These are phyloP conservation scores for Aporophyla nigra DNA, from an alignment of 2,888 invertebrate species.

Conservation along the genomic window DNA sequence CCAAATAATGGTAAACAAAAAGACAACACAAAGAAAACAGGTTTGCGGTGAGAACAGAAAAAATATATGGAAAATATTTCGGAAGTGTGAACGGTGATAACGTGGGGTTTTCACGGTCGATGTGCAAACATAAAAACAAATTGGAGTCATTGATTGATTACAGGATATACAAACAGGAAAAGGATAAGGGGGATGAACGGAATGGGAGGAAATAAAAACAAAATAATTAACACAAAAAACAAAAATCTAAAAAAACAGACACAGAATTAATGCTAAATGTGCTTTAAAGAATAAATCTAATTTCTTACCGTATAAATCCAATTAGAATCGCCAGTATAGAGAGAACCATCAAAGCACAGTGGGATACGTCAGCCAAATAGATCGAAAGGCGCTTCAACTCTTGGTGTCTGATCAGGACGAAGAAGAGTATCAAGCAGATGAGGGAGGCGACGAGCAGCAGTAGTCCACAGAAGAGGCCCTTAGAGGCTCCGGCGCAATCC, in stretches of 20 bases:
- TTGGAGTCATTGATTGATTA: conserved; percentile 65
- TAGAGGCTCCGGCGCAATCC: conserved; percentile 98
- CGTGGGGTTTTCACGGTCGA: conserved; percentile 60
- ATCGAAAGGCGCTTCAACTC: conserved; percentile 96
- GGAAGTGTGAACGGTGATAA: conserved; percentile 45
- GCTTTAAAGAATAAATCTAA: conserved; percentile 13
- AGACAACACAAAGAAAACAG: conserved; percentile 41
- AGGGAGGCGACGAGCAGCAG: conserved; percentile 97
- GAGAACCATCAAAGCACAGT: conserved; percentile 96
- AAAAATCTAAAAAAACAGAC: conserved; percentile 37
- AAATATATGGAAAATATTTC: conserved; percentile 53
- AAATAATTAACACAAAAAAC: conserved; percentile 61
- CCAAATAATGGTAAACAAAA: conserved; percentile 80
- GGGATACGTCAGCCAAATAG: conserved; percentile 97
- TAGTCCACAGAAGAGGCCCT: conserved; percentile 97
- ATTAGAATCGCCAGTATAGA: conserved; percentile 97
- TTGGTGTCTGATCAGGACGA: conserved; percentile 97
- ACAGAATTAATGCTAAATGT: conserved; percentile 20
- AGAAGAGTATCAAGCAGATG: conserved; percentile 98
- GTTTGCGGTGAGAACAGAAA: conserved; percentile 49
- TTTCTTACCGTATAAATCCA: conserved; percentile 95
- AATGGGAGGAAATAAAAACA: conserved; percentile 69
- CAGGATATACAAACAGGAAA: conserved; percentile 53
- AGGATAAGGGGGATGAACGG: conserved; percentile 46
- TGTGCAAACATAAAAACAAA: conserved; percentile 67